These are phyloP conservation scores for Rousettus madagascariensis DNA, from an alignment of 2,797 vertebrate genomes.

Conservation along the genomic window DNA sequence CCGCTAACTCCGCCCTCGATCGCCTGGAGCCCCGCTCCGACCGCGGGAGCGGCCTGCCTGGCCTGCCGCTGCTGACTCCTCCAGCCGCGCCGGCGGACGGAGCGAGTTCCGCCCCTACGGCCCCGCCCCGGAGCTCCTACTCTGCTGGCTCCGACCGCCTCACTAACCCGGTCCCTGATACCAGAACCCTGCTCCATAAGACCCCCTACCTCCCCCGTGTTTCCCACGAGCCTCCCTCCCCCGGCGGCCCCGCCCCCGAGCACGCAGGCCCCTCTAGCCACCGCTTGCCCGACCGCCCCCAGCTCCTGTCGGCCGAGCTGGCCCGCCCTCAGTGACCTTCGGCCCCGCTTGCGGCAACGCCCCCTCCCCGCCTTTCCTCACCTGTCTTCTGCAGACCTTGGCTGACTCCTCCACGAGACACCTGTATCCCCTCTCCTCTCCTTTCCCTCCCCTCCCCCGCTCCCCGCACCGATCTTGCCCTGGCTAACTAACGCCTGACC, in stretches of 20 bases:
- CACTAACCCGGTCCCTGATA: neutral
- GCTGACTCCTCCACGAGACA: no score
- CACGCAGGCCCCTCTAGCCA: rapidly evolving
- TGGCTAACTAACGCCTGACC: neutral
- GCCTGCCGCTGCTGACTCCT: neutral
- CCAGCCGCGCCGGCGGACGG: no score
- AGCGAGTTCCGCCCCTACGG: neutral
- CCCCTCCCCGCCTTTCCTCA: no score
- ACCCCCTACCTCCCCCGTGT: no score
- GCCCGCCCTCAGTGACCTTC: neutral
- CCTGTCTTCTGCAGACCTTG: neutral
- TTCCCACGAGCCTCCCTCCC: no score
- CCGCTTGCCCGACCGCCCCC: no score
- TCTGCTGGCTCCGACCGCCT: neutral
- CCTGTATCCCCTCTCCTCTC: neutral
- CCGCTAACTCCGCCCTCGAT: neutral
- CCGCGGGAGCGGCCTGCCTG: neutral
- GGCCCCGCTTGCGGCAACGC: neutral
- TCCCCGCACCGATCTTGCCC: neutral
- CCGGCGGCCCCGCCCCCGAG: no score
- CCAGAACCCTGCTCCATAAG: neutral
- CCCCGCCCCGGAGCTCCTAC: no score
- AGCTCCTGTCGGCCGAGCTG: neutral
- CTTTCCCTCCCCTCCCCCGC: no score
- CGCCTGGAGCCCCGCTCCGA: neutral